Conservation (phyloP, 2,888 invertebrate species). For the Neocrepidodera transversa region DNA sequence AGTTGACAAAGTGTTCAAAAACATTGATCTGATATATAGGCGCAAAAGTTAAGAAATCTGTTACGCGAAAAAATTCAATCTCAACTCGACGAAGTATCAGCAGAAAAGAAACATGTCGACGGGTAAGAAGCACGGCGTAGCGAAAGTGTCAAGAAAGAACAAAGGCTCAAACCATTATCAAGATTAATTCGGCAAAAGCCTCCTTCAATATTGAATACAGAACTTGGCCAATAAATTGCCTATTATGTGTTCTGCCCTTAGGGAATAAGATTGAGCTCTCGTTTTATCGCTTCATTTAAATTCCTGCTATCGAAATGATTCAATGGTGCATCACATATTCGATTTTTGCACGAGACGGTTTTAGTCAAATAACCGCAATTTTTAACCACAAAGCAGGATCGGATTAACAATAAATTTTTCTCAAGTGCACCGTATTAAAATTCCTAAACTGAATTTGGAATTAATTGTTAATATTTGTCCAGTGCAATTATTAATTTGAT, state of each 20-base stretch:
- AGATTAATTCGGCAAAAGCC: slow-evolving; percentile 28
- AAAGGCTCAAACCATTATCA: slow-evolving; percentile 27
- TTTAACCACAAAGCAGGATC: too few species aligned
- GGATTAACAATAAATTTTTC: too few species aligned
- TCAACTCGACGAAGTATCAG: slow-evolving; percentile 12
- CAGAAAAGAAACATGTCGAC: slow-evolving; percentile 19
- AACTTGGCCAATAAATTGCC: slow-evolving; percentile 28
- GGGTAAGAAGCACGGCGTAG: slow-evolving; percentile 16
- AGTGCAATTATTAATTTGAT: too few species aligned
- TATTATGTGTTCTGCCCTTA: slow-evolving; percentile 25
- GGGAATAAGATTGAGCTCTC: slow-evolving; percentile 16
- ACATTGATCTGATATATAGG: slow-evolving; percentile 13
- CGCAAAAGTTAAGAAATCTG: slow-evolving; percentile 14
- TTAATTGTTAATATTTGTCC: too few species aligned
- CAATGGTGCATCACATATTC: slow-evolving; percentile 9
- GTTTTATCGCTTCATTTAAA: slow-evolving; percentile 27
- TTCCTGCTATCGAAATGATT: slow-evolving; percentile 19
- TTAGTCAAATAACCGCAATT: too few species aligned
- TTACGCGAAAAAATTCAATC: slow-evolving; percentile 16
- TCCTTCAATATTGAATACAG: slow-evolving; percentile 27
- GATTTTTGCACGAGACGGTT: too few species aligned
- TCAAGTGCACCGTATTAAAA: too few species aligned
- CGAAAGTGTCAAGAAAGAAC: slow-evolving; percentile 29
- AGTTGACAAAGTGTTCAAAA: not conserved
- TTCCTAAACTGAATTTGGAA: too few species aligned